phyloP scores from a whole-genome alignment of 2,888 invertebrate species.

The Clunio marinus region DNA sequence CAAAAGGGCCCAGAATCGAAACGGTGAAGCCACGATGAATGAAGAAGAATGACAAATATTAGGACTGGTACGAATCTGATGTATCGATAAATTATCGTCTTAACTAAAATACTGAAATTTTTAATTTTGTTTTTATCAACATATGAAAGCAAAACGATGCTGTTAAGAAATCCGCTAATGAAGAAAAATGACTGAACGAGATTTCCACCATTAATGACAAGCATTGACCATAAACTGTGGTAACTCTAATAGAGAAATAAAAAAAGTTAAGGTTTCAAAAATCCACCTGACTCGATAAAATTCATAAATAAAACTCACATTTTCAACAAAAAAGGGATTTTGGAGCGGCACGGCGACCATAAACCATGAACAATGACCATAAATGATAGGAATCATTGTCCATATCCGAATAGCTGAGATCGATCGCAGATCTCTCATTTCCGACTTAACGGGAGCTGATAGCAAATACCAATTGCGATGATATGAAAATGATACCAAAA shows the following conservation, averaged over 20 bases:
- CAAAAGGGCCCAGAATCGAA: conserved; percentile 29
- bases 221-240: no score
- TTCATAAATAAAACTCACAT: not conserved
- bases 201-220: conserved; percentile 40
- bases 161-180: conserved; percentile 39
- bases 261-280: not conserved
- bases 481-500: conserved; percentile 21
- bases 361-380: conserved; percentile 38
- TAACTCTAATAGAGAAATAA: conserved; percentile 13
- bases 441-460: not conserved
- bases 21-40: conserved; percentile 23
- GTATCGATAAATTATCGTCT: conserved; percentile 5
- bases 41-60: conserved; percentile 7
- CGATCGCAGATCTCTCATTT: conserved; percentile 37
- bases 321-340: conserved; percentile 12
- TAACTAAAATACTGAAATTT: not conserved
- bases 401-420: conserved; percentile 38
- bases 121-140: not conserved
- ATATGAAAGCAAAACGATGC: not conserved
- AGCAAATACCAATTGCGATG: conserved; percentile 31
- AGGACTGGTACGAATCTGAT: conserved; percentile 25
- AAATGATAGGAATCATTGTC: conserved; percentile 37
- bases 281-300: not conserved
- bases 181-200: conserved; percentile 40
- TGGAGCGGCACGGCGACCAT: not conserved